Evolutionary conservation across 2,113 vertebrate genomes (phyloP).

Genomic region (Stigmatopora nigra): DNA sequence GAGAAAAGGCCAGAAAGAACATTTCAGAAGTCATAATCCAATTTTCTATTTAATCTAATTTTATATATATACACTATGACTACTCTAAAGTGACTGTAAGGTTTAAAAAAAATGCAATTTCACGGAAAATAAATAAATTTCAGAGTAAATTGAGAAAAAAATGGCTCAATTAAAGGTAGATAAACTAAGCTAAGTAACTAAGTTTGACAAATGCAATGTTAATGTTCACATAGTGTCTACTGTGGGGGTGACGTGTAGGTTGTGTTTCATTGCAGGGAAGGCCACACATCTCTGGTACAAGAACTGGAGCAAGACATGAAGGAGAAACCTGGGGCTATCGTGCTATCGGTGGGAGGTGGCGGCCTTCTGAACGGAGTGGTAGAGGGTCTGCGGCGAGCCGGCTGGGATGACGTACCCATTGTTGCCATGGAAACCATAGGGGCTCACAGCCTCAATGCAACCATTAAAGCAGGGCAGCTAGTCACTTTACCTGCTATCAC

Average conservation of each 20-base stretch:
- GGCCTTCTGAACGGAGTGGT: constrained; percentile 81
- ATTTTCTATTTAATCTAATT: too few relatives aligned
- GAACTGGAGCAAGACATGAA: constrained; percentile 75
- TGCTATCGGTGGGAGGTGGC: constrained; percentile 83
- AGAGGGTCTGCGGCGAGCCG: constrained; percentile 74
- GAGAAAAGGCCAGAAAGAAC: neutral
- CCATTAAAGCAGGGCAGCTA: constrained; percentile 71
- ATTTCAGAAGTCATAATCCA: neutral
- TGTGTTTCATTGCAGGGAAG: constrained; percentile 72
- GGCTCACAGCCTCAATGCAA: constrained; percentile 77
- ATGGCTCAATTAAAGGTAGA: too few relatives aligned
- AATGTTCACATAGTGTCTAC: neutral
- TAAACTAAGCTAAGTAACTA: too few relatives aligned
- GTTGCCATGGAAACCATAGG: constrained; percentile 83
- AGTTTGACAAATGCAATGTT: neutral
- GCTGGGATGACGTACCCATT: constrained; percentile 80
- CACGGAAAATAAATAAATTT: neutral
- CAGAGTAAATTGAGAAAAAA: too few relatives aligned
- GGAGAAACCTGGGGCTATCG: constrained; percentile 74
- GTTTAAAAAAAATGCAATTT: neutral
- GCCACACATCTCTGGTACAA: constrained; percentile 75
- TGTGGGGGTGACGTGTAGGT: neutral
- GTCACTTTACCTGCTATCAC: constrained; percentile 81
- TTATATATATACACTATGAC: too few relatives aligned
- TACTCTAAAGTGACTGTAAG: too few relatives aligned